Base-by-base conservation (phyloP, 1,140 invertebrate genomes). In the Frieseomelitta varia region DNA sequence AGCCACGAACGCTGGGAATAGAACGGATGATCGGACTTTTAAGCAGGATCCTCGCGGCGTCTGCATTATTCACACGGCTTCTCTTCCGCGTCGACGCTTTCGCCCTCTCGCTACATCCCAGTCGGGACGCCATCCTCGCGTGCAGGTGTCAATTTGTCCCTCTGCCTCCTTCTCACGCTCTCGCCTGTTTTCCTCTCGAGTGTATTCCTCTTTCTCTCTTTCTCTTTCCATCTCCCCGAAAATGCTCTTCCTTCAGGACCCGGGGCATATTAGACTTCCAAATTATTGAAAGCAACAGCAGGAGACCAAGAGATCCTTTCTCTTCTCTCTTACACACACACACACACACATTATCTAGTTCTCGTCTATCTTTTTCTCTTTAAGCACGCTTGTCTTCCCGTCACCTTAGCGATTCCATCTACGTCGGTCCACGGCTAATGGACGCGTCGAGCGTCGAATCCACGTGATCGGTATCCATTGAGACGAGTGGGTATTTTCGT, bases 241-340 rank as follows among this genome's bases (percentile, higher is more conserved):
- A 87, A 87, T 34, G 79, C 63, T 83, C 79, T 72, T n/a, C 82
- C 55, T 53, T 58, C 84, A 73, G 68, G 58, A 63, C 77, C 10
- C 39, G 39, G 81, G 76, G 65, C 75, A 69, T 85, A 93, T 93
- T 93, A 92, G 91, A 93, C 92, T 93, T 87, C 87, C 92, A 93
- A 93, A 93, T 93, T 92, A 93, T 93, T 91, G 89, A 93, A 90
- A 92, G 90, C 92, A 93, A 92, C 90, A 91, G 80, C 85, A 27
- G 55, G 53, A 55, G 78, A 39, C 56, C 27, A 56, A 79, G 53
- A 63, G 71, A 73, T 67, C 63, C 17, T 61, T n/a, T 24, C 34
- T 4, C 6, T 55, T 12, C 51, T 61, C 61, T 68, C 12, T 34
- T 47, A 47, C 39, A 47, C 39, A 10, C 39, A 39, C 39, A 39